Percentiles rank a stretch among this genome's conserved stretches.
Conservation (phyloP, 2,113 vertebrate genomes). For the Neoarius graeffei region DNA sequence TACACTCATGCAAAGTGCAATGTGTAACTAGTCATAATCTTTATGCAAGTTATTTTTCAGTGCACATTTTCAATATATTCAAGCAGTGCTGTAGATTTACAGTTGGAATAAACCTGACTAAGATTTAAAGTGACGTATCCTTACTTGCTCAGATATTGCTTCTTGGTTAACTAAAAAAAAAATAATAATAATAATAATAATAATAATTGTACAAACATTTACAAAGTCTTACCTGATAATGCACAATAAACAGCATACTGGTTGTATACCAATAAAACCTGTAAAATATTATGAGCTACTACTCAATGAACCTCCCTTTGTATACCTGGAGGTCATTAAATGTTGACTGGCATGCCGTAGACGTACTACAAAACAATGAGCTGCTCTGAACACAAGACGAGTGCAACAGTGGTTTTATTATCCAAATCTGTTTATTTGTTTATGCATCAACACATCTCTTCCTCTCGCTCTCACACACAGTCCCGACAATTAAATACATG, state of each 20-base stretch:
- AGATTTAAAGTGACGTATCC: neutral
- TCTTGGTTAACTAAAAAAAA: neutral
- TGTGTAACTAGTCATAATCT: neutral
- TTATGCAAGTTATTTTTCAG: neutral
- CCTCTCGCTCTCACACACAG: conserved; percentile 58
- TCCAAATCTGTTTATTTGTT: conserved; percentile 78
- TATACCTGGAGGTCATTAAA: neutral
- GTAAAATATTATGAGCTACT: neutral
- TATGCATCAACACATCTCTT: conserved; percentile 75
- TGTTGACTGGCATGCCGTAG: neutral
- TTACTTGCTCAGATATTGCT: neutral
- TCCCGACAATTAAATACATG: conserved; percentile 76
- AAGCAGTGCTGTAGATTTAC: neutral
- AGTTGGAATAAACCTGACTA: neutral
- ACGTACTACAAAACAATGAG: neutral
- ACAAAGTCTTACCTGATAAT: neutral
- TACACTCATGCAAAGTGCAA: neutral
- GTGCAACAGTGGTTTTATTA: conserved; percentile 61
- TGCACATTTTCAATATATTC: neutral
- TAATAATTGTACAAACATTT: neutral
- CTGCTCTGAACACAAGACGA: neutral
- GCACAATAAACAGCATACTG: neutral
- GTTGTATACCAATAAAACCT: neutral
- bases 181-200: too few relatives aligned
- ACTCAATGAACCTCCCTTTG: neutral